phyloP scores from a whole-genome alignment of 2,797 vertebrate species.

The Squalus acanthias region DNA sequence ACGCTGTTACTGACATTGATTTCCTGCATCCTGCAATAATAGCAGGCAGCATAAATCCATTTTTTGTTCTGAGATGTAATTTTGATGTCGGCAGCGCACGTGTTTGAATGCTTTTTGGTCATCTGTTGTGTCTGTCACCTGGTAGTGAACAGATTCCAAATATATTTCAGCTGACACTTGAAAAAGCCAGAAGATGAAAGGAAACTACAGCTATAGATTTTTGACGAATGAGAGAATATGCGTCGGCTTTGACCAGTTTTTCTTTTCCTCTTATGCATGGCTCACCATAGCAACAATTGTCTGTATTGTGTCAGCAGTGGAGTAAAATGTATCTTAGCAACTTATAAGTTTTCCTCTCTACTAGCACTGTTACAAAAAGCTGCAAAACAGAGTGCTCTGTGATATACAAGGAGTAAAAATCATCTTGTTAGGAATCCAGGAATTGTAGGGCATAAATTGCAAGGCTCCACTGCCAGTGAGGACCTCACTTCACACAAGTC shows the following conservation, averaged over 20 bases:
- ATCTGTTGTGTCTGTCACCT: conserved; percentile 5
- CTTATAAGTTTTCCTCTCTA: background rate
- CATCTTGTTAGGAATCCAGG: background rate
- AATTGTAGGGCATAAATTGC: background rate
- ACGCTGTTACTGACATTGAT: conserved; percentile 49
- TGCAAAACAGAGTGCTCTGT: background rate
- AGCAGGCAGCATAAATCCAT: conserved; percentile 44
- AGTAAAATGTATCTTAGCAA: conserved; percentile 27
- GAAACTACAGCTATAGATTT: conserved; percentile 60
- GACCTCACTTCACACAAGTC: background rate
- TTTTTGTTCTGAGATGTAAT: conserved; percentile 46
- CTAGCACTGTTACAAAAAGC: background rate
- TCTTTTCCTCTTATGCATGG: conserved; percentile 56
- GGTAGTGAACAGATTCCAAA: conserved; percentile 4
- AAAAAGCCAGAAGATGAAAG: conserved; percentile 64
- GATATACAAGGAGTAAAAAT: background rate
- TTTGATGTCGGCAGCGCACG: conserved; percentile 45
- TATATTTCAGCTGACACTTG: conserved; percentile 52
- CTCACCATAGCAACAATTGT: conserved; percentile 81
- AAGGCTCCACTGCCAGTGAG: background rate
- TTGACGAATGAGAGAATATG: conserved; percentile 47
- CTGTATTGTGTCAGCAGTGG: conserved; percentile 40
- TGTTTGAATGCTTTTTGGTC: conserved; percentile 45
- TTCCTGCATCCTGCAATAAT: conserved; percentile 33
- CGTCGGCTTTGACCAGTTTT: conserved; percentile 46